Evolutionary conservation across 2,113 vertebrate species (phyloP).

Genomic region (Procavia capensis): DNA sequence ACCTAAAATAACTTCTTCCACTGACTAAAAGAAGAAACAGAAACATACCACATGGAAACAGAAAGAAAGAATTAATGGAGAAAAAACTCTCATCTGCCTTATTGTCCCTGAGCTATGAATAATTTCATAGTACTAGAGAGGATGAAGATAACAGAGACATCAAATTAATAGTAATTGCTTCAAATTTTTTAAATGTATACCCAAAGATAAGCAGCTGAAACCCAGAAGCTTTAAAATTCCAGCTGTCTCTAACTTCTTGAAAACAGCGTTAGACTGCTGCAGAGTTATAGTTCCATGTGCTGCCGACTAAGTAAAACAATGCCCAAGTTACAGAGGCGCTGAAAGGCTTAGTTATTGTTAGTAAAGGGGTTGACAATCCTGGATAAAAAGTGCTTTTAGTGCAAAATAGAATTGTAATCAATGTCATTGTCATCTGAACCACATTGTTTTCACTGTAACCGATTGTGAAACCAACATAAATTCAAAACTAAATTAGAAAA

Average conservation of each 20-base stretch:
- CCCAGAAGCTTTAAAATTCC: constrained; percentile 41
- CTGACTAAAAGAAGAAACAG: not conserved
- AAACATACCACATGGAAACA: not conserved
- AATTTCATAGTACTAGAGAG: constrained; percentile 21
- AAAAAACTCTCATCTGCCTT: not conserved
- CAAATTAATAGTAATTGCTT: not conserved
- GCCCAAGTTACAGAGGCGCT: constrained; percentile 40
- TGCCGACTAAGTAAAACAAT: constrained; percentile 57
- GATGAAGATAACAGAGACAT: not conserved
- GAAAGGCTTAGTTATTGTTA: constrained; percentile 66
- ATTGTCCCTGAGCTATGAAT: not conserved
- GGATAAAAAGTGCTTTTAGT: constrained; percentile 50
- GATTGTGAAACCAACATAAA: constrained; percentile 81
- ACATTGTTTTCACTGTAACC: constrained; percentile 80
- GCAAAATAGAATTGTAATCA: constrained; percentile 79
- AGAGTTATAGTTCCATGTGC: constrained; percentile 42
- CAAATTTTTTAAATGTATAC: not conserved
- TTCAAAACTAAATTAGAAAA: constrained; percentile 82
- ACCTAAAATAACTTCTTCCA: not conserved
- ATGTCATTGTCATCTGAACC: constrained; percentile 82
- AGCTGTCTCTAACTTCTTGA: not conserved
- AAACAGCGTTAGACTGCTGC: not conserved
- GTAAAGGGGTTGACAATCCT: constrained; percentile 54
- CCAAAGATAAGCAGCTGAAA: constrained; percentile 2
- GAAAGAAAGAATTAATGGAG: not conserved